Evolutionary conservation across 2,113 vertebrate genomes (phyloP).

Genomic region (Columba janthina): DNA sequence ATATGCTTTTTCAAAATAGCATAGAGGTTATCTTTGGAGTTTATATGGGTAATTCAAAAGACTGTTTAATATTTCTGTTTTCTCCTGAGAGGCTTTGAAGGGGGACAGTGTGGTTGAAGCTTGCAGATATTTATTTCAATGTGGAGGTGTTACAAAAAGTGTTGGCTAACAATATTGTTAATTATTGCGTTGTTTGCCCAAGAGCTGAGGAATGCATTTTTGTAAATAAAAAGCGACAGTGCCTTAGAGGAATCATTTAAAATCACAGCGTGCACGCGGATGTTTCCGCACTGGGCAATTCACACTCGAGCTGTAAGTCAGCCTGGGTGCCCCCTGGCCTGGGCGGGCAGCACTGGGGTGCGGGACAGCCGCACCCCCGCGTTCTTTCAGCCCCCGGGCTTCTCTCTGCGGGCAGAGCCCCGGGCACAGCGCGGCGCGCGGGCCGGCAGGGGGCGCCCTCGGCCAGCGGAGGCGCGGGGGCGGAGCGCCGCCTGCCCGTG

Average conservation of each 20-base stretch:
- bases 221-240: background rate
- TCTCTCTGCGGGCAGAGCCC: background rate
- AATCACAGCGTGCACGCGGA: background rate
- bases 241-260: background rate
- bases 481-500: too few species aligned
- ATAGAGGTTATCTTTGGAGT: background rate
- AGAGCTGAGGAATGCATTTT: background rate
- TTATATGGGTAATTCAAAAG: background rate
- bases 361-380: fast-evolving
- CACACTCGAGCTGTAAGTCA: background rate
- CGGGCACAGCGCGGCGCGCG: background rate
- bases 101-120: background rate
- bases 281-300: background rate
- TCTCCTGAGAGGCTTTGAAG: background rate
- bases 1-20: background rate
- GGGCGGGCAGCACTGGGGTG: fast-evolving
- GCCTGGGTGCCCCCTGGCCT: background rate
- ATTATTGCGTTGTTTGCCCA: background rate
- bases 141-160: background rate
- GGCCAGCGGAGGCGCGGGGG: background rate
- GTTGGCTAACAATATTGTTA: background rate
- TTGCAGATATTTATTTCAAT: background rate
- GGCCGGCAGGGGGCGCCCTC: background rate
- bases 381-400: background rate
- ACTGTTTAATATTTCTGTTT: background rate